Conservation (phyloP, 2,888 invertebrate genomes). For the Oscheius myriophilus region DNA sequence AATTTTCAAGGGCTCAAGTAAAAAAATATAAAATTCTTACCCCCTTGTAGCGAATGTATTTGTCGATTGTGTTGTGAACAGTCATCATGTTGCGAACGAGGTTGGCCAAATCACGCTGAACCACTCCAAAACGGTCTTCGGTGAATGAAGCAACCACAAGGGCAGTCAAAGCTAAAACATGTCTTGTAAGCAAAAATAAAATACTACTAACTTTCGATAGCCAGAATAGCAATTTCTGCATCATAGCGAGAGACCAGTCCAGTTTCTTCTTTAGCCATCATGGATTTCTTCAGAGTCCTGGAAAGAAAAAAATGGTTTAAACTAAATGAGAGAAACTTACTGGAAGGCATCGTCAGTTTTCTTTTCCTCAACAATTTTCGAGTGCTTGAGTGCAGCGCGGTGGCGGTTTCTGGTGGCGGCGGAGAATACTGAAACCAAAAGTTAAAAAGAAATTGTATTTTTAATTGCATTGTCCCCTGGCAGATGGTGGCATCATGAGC, state of each 20-base stretch:
- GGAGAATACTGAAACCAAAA: constrained; percentile 31
- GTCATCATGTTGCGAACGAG: constrained; percentile 34
- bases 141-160: constrained; percentile 47
- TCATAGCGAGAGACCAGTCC: constrained; percentile 6
- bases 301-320: background rate
- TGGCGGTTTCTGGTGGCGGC: constrained; percentile 28
- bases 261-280: constrained; percentile 13
- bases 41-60: constrained; percentile 44
- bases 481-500: constrained; percentile 39
- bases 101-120: constrained; percentile 46
- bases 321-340: background rate
- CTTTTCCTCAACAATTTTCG: background rate
- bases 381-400: constrained; percentile 18
- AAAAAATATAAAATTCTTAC: constrained; percentile 32
- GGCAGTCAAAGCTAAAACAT: constrained; percentile 43
- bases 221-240: constrained; percentile 14
- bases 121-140: constrained; percentile 57
- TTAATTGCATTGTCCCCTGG: constrained; percentile 34
- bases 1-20: background rate
- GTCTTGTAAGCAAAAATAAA: background rate
- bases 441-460: background rate
- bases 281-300: constrained; percentile 2
- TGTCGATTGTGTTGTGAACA: constrained; percentile 41
- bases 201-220: constrained; percentile 14
- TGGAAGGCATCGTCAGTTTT: background rate